phyloP scores from a whole-genome alignment of 2,113 vertebrate genomes.

The Chionodraco myersi region DNA sequence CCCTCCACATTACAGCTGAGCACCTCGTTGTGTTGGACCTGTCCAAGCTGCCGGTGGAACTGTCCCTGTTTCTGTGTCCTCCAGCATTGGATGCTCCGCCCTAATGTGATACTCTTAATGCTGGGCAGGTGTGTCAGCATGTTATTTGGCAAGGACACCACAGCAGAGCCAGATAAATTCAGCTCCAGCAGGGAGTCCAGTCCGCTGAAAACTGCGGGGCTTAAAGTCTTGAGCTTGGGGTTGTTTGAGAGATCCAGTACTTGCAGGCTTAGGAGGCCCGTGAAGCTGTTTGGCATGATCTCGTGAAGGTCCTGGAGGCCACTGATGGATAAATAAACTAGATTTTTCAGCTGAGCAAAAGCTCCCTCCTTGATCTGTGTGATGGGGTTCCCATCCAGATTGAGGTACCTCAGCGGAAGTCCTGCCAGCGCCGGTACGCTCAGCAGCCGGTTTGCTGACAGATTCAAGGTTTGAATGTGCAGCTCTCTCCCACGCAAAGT shows the following conservation, averaged over 20 bases:
- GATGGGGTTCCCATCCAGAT: constrained; percentile 91
- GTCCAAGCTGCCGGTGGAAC: constrained; percentile 89
- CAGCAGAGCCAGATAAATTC: constrained; percentile 87
- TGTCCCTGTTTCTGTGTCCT: constrained; percentile 90
- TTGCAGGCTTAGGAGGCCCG: constrained; percentile 87
- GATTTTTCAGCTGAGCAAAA: constrained; percentile 86
- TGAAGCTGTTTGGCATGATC: constrained; percentile 86
- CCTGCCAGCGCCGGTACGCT: constrained; percentile 84
- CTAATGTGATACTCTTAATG: constrained; percentile 89
- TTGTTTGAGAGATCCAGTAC: constrained; percentile 93
- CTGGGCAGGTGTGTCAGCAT: constrained; percentile 88
- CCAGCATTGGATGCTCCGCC: constrained; percentile 86
- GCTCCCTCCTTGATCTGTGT: constrained; percentile 78
- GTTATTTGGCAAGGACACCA: constrained; percentile 84
- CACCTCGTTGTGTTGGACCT: constrained; percentile 84
- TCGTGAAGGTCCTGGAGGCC: constrained; percentile 79
- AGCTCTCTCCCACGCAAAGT: constrained; percentile 55
- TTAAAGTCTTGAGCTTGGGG: constrained; percentile 81
- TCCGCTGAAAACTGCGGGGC: constrained; percentile 85
- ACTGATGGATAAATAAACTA: constrained; percentile 90
- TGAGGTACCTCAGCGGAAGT: constrained; percentile 90
- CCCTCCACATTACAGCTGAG: constrained; percentile 85
- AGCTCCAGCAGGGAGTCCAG: constrained; percentile 92
- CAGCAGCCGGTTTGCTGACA: constrained; percentile 87
- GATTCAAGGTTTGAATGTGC: constrained; percentile 90